Base-by-base conservation (phyloP, 2,888 invertebrate genomes). In the Scaptomyza caliginosa region DNA sequence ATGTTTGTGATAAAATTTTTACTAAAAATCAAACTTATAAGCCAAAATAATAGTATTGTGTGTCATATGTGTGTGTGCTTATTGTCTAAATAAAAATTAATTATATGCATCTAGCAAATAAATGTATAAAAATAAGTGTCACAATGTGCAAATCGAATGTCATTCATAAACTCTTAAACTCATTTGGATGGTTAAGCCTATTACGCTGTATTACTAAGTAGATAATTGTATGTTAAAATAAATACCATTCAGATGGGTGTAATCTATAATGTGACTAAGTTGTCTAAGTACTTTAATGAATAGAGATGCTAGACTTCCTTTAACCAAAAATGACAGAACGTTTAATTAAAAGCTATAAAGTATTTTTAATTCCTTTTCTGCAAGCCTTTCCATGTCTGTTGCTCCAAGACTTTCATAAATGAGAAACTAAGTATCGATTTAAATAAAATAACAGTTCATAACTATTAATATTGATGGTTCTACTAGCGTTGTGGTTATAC, bases 1-100 rank as follows among this genome's bases (percentile, higher is more conserved):
- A 59, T 81, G 79, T 80, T 75, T 82, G 79, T 80, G 79, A 80
- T 82, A 80, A 38, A 60, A 60, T 54, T 60, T 52, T 54, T 48
- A 52, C 49, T 66, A 39, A 45, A 48, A 30, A 19, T 13, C 5
- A 39, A 40, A 34, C 32, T 46, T 34, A 17, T 10, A 19, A 58
- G 36, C 43, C 30, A 21, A 32, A 48, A 19, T 28, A 34, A 30
- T 8, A 51, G 30, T 19, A 42, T 13, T 49, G n/a, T 39, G 34
- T 30, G 48, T 54, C 46, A 69, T 21, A 48, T 40, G 11, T 45
- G 26, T 58, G 30, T 58, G 43, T 32, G 34, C 21, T 43, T 63
- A 45, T 17, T 45, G 34, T 34, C 17, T 26, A 16, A 70, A 26
- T 62, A 50, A 24, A 43, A 32, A 21, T 36, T n/a, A 46, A 32